Percentiles rank a stretch among this genome's conserved stretches.
Conservation (phyloP, 2,888 invertebrate species). For the Amblyjoppa fuscipennis region DNA sequence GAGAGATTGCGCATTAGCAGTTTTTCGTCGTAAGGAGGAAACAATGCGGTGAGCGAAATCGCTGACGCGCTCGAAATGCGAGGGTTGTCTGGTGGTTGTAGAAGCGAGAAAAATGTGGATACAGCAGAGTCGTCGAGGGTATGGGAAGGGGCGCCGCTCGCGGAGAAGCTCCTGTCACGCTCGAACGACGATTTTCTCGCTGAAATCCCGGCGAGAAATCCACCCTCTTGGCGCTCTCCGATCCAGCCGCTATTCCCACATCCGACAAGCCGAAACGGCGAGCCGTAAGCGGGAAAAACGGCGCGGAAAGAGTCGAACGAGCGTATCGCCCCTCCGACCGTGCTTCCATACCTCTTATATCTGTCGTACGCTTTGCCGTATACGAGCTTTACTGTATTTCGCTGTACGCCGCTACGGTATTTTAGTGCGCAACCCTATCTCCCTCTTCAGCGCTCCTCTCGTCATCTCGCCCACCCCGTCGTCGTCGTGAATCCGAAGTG, state of each 20-base stretch:
- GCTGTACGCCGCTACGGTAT: constrained; percentile 39
- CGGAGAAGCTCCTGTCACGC: constrained; percentile 44
- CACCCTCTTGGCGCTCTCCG: constrained; percentile 41
- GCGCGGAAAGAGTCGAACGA: constrained; percentile 64
- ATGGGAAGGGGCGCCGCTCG: constrained; percentile 38
- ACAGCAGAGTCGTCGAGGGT: constrained; percentile 20
- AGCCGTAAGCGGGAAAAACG: constrained; percentile 66
- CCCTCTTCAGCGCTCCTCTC: constrained; percentile 23
- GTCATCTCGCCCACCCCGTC: constrained; percentile 20
- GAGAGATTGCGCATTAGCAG: constrained; percentile 41
- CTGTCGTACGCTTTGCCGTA: constrained; percentile 14
- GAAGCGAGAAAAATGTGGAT: constrained; percentile 34
- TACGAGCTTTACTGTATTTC: constrained; percentile 42
- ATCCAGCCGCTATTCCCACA: constrained; percentile 35
- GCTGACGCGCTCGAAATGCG: constrained; percentile 53
- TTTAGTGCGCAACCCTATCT: constrained; percentile 28
- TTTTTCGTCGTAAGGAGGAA: constrained; percentile 33
- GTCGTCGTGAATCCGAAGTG: constrained; percentile 35
- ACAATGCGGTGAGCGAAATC: constrained; percentile 45
- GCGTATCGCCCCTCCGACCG: constrained; percentile 55
- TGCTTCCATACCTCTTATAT: constrained; percentile 38
- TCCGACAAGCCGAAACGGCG: constrained; percentile 65
- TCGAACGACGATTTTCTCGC: constrained; percentile 63
- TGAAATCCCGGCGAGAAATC: constrained; percentile 51
- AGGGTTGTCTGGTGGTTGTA: constrained; percentile 48